phyloP scores from a whole-genome alignment of 2,888 invertebrate species.

The Protophormia terraenovae region DNA sequence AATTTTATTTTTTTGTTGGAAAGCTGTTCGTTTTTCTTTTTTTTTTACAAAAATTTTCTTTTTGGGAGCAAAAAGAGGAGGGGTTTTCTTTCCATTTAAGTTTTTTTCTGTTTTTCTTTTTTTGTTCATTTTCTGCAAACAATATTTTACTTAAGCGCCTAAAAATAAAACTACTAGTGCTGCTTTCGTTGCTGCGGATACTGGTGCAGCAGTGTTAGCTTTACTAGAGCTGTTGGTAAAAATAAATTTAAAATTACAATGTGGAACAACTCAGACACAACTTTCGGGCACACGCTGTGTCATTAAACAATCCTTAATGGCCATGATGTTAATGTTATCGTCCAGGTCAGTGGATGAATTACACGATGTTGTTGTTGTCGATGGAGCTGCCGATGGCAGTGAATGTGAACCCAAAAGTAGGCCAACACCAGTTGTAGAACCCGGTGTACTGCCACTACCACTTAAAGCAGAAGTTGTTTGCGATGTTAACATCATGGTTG shows the following conservation, averaged over 20 bases:
- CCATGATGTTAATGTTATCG: constrained; percentile 88
- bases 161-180: constrained; percentile 36
- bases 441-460: constrained; percentile 72
- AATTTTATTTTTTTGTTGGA: background rate
- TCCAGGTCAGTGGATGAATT: constrained; percentile 80
- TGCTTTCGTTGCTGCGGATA: background rate
- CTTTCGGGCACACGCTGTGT: constrained; percentile 93
- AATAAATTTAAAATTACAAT: constrained; percentile 47
- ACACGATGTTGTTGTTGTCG: constrained; percentile 77
- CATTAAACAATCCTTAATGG: constrained; percentile 93
- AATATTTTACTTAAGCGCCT: constrained; percentile 47
- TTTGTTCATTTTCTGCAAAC: constrained; percentile 28
- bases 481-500: constrained; percentile 71
- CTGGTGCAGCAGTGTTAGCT: background rate
- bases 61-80: background rate
- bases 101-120: background rate
- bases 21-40: constrained; percentile 9
- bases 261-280: constrained; percentile 86
- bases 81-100: background rate
- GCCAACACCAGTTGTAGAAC: constrained; percentile 73
- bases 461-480: constrained; percentile 71
- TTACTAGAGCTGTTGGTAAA: constrained; percentile 35
- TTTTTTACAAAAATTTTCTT: constrained; percentile 13
- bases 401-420: constrained; percentile 73
- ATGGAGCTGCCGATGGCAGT: constrained; percentile 71